phyloP scores from a whole-genome alignment of 2,797 vertebrate genomes.

The Esox masquinongy region DNA sequence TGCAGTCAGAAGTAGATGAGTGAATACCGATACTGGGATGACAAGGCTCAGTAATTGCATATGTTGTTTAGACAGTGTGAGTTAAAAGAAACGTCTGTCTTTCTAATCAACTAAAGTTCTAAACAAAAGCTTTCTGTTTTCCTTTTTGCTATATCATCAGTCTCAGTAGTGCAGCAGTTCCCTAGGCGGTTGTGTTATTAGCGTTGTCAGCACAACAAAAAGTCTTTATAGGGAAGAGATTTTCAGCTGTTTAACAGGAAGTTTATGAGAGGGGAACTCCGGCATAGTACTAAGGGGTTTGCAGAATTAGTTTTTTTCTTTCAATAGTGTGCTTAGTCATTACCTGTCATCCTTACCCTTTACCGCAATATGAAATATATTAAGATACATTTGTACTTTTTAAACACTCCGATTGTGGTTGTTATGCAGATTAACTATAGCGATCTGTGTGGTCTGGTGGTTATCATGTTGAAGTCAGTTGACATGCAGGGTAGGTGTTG shows the following conservation, averaged over 20 bases:
- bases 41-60: background rate
- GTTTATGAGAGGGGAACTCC: conserved; percentile 28
- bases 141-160: conserved; percentile 55
- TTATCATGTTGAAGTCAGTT: background rate
- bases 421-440: background rate
- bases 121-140: background rate
- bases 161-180: conserved; percentile 35
- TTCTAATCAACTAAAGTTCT: background rate
- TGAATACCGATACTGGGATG: background rate
- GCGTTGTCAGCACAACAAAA: conserved; percentile 52
- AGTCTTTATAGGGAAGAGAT: conserved; percentile 21
- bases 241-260: conserved; percentile 25
- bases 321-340: conserved; percentile 7
- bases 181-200: conserved; percentile 29
- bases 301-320: conserved; percentile 11
- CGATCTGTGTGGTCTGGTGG: conserved; percentile 3
- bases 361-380: background rate
- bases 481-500: conserved; percentile 11
- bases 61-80: background rate
- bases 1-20: background rate
- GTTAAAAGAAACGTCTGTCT: background rate
- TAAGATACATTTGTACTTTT: no score
- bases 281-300: background rate
- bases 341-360: background rate
- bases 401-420: background rate